phyloP scores from a whole-genome alignment of 2,888 invertebrate genomes.

The Drosophila sordidapex region DNA sequence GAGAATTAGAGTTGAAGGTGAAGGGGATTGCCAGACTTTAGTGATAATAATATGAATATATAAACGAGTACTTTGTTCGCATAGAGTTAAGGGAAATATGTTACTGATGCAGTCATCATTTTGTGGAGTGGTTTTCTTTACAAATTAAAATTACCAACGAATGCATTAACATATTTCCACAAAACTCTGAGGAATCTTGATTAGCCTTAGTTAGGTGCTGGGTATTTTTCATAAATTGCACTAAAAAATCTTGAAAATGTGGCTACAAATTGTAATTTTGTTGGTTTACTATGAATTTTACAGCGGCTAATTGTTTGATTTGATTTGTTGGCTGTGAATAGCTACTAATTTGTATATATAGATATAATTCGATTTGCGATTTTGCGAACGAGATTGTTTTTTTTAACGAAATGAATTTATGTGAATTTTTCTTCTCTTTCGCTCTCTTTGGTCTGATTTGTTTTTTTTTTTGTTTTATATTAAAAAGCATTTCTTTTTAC shows the following conservation, averaged over 20 bases:
- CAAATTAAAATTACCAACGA: slow-evolving; percentile 2
- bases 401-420: slow-evolving; percentile 48
- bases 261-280: slow-evolving; percentile 37
- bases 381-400: slow-evolving; percentile 66
- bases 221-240: slow-evolving; percentile 33
- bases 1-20: slow-evolving; percentile 14
- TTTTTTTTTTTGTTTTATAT: slow-evolving; percentile 12
- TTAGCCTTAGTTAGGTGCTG: slow-evolving; percentile 28
- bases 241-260: slow-evolving; percentile 29
- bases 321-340: slow-evolving; percentile 39
- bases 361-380: slow-evolving; percentile 41
- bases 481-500: slow-evolving; percentile 50
- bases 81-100: slow-evolving; percentile 43
- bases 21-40: slow-evolving; percentile 23
- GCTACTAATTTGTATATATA: slow-evolving; percentile 42
- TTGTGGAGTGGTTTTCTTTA: slow-evolving; percentile 8
- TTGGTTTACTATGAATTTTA: slow-evolving; percentile 52
- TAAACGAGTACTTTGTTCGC: slow-evolving; percentile 5
- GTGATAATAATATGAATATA: slow-evolving; percentile 22
- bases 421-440: slow-evolving; percentile 74
- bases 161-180: slow-evolving; percentile 53
- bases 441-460: slow-evolving; percentile 71
- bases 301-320: slow-evolving; percentile 62
- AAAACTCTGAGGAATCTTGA: slow-evolving; percentile 17
- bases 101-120: slow-evolving; percentile 17